These are phyloP conservation scores for Marmota flaviventris DNA, from an alignment of 2,113 vertebrate species.

Conservation along the genomic window DNA sequence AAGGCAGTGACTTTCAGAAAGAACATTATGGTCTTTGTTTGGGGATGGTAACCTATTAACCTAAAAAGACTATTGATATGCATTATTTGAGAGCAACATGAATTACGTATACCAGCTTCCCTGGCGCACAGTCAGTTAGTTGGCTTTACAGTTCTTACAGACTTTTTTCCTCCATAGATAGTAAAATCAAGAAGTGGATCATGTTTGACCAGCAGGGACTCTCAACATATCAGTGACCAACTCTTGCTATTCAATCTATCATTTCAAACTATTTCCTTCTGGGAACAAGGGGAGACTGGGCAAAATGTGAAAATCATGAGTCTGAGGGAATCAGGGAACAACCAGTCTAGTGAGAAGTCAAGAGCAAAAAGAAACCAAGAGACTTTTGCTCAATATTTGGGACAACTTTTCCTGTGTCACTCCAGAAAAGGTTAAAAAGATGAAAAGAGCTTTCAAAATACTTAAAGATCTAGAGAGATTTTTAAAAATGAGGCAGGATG, in stretches of 20 bases:
- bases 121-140: neutral
- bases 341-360: neutral
- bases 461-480: neutral
- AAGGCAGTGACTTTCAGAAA: neutral
- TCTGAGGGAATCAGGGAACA: neutral
- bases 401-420: neutral
- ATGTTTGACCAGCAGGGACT: neutral
- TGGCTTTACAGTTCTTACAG: neutral
- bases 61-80: neutral
- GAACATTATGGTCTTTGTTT: neutral
- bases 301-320: neutral
- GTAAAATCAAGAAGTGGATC: neutral
- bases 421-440: neutral
- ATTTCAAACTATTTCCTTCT: neutral
- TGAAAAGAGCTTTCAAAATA: neutral
- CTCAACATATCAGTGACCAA: neutral
- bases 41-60: neutral
- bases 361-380: slow-evolving; percentile 7
- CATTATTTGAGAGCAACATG: neutral
- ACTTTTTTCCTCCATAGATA: neutral
- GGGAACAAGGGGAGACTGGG: neutral
- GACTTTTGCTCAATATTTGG: neutral
- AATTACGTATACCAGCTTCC: neutral
- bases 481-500: neutral
- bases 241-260: neutral